Conservation (phyloP, 1,140 invertebrate species). For the Tribolium madens region DNA sequence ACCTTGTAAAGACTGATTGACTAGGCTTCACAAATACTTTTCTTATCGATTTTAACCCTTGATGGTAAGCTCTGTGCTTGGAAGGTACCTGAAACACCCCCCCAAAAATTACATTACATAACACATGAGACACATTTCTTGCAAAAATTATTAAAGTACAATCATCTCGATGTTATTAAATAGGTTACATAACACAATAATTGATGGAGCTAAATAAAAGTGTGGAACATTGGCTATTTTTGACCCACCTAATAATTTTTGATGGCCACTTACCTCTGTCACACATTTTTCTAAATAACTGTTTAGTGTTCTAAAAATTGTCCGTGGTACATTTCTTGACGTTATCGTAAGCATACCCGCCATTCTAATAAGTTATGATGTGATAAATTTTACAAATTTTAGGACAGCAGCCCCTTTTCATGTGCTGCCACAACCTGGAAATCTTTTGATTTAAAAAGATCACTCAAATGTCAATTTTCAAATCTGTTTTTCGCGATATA, state of each 20-base stretch:
- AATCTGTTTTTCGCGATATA: background rate
- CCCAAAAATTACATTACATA: slow-evolving; percentile 46
- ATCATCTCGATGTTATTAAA: background rate
- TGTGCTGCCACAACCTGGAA: slow-evolving; percentile 19
- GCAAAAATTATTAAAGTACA: slow-evolving; percentile 13
- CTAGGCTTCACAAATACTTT: slow-evolving; percentile 6
- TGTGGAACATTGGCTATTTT: slow-evolving; percentile 37
- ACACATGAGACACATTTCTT: background rate
- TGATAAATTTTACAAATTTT: background rate
- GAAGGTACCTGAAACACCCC: slow-evolving; percentile 38
- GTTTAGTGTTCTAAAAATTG: slow-evolving; percentile 59
- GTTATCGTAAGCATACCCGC: slow-evolving; percentile 61
- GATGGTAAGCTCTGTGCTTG: slow-evolving; percentile 43
- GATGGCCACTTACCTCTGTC: slow-evolving; percentile 61
- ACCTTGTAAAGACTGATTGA: slow-evolving; percentile 33
- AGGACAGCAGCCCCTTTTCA: slow-evolving; percentile 25
- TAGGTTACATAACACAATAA: slow-evolving; percentile 53
- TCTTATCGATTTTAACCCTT: slow-evolving; percentile 40
- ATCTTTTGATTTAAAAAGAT: slow-evolving; percentile 6
- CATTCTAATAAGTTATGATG: slow-evolving; percentile 9
- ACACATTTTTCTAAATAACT: slow-evolving; percentile 61
- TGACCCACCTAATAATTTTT: slow-evolving; percentile 46
- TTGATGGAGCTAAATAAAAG: slow-evolving; percentile 40
- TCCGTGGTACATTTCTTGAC: slow-evolving; percentile 60
- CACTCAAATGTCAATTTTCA: background rate